phyloP scores from a whole-genome alignment of 2,797 vertebrate species.

The Tympanoctomys barrerae region DNA sequence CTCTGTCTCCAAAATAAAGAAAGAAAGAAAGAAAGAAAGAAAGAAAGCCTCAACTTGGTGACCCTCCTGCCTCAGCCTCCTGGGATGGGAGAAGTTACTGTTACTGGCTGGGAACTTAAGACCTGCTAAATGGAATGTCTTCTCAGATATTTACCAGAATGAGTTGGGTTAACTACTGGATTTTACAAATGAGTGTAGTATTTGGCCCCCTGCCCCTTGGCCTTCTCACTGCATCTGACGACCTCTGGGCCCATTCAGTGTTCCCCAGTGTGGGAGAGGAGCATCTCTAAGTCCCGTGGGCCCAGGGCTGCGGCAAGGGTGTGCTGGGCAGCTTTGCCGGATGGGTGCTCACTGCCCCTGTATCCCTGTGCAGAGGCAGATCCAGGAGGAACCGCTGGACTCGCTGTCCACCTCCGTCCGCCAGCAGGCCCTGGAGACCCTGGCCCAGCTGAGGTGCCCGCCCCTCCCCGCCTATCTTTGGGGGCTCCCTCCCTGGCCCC shows the following conservation, averaged over 20 bases:
- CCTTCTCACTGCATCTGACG: not conserved
- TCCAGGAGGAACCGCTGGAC: slow-evolving; percentile 77
- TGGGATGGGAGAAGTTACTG: not conserved
- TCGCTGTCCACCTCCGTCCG: slow-evolving; percentile 57
- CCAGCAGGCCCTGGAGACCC: slow-evolving; percentile 76
- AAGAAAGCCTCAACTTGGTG: not conserved
- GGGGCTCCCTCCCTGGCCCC: not conserved
- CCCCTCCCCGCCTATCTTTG: rapidly evolving
- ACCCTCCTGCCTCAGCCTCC: not conserved
- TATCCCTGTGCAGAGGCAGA: slow-evolving; percentile 73
- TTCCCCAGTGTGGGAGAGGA: not conserved
- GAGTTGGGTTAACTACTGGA: not conserved
- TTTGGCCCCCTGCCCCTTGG: not conserved
- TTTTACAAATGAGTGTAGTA: not conserved
- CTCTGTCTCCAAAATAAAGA: no score
- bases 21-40: no score
- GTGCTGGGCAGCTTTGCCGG: not conserved
- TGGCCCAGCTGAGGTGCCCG: slow-evolving; percentile 80
- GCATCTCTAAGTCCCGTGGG: not conserved
- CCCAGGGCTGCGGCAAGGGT: rapidly evolving
- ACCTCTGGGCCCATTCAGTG: not conserved
- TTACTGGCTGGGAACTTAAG: not conserved
- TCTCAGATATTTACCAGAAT: not conserved
- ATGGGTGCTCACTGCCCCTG: not conserved
- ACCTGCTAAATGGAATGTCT: not conserved